Evolutionary conservation across 1,140 invertebrate genomes (phyloP), one percentile per base, ranked within the genome.

Genomic region (Macrosteles quadrilineatus): DNA sequence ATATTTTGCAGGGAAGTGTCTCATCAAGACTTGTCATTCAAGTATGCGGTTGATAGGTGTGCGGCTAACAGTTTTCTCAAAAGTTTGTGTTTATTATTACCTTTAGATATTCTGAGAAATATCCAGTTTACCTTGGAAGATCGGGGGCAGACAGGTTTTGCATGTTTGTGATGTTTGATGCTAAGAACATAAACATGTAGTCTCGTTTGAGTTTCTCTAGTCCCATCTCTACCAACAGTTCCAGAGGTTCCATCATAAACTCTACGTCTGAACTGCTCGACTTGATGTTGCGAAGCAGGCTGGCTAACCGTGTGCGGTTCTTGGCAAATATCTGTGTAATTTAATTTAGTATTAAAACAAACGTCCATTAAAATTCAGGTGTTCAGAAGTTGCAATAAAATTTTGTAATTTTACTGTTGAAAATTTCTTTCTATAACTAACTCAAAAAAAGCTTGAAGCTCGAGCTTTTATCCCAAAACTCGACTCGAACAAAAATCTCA

Each of bases 151-250:
- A 12, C 31, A 69, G 50, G 25, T 57, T 23, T n/a, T 69, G 30
- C 14, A 14, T 43, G 14, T 25, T 40, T 4, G 67, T 32, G 32
- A 69, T 57, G 31, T 69, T 45, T 17, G 67, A 31, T 3, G 59
- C 55, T 17, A 69, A 19, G 27, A 59, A 69, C 19, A 62, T 53
- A 53, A 31, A 59, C 32, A 69, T 69, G 23, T 69, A 69, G 36
- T 69, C 67, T 43, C 59, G 55, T 23, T 69, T 69, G 1, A 69
- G 36, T 31, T 69, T 69, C 36, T 69, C 67, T 11, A 69, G 31
- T 27, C 67, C 67, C 12, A 69, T 59, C 53, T 69, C 67, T 43
- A 69, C 55, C 30, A 69, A 9, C 9, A 69, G 40, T 31, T 69
- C 55, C 23, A 69, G 59, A 3, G 67, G 53, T 25, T 69, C 67